A percentile compares a stretch with the other conserved stretches of the same genome.
These are phyloP conservation scores for Mechanitis messenoides DNA, from an alignment of 2,888 invertebrate genomes.

Conservation along the genomic window DNA sequence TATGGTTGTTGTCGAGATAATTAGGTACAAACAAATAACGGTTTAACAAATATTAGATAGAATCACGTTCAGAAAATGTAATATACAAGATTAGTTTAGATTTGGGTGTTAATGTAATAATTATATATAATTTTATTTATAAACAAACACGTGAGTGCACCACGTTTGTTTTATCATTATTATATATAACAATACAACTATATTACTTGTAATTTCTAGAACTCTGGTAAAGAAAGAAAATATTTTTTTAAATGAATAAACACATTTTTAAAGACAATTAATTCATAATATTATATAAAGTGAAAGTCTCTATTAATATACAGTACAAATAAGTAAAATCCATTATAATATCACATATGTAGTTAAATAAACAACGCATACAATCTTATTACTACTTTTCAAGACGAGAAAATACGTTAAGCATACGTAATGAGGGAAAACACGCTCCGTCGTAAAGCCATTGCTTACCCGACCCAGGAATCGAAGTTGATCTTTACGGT, in stretches of 20 bases:
- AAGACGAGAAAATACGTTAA: constrained; percentile 35
- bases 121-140: no score
- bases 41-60: constrained; percentile 13
- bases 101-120: no score
- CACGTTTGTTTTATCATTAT: no score
- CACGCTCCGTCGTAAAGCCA: constrained; percentile 31
- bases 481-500: constrained; percentile 39
- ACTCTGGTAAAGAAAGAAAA: no score
- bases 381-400: constrained; percentile 24
- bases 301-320: neutral
- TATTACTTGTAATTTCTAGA: no score
- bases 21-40: constrained; percentile 29
- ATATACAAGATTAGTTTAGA: neutral
- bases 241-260: no score
- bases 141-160: no score
- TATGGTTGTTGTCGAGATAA: constrained; percentile 32
- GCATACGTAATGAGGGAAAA: constrained; percentile 44
- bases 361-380: constrained; percentile 20
- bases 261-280: no score
- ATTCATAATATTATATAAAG: neutral
- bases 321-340: neutral
- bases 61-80: neutral
- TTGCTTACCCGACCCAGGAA: constrained; percentile 35
- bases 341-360: constrained; percentile 24
- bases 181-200: no score